phyloP scores from a whole-genome alignment of 1,140 invertebrate species.

The Nixonia krombeini region DNA sequence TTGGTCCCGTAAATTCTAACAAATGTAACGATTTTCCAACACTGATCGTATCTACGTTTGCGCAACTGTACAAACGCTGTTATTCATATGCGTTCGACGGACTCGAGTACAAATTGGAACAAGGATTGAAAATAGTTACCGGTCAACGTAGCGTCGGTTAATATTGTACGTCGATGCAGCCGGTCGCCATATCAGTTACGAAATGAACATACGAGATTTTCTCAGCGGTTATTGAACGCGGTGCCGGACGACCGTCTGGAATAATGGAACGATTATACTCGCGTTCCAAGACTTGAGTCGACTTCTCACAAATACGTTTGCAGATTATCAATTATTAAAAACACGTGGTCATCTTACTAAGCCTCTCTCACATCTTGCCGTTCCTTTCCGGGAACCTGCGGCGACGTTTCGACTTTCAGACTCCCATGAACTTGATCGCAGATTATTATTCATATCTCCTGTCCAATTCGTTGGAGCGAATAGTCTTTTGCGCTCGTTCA shows the following conservation, averaged over 20 bases:
- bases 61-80: too few relatives aligned
- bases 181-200: too few relatives aligned
- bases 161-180: too few relatives aligned
- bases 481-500: too few relatives aligned
- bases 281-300: conserved; percentile 51
- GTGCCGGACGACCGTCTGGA: conserved; percentile 30
- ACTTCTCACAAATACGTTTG: conserved; percentile 61
- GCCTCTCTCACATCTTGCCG: conserved; percentile 60
- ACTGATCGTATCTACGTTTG: too few relatives aligned
- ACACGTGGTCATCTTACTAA: conserved; percentile 56
- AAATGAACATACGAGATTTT: background rate
- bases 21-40: too few relatives aligned
- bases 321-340: conserved; percentile 72
- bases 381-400: conserved; percentile 59
- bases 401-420: conserved; percentile 42
- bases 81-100: too few relatives aligned
- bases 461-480: too few relatives aligned
- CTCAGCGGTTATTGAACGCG: conserved; percentile 8
- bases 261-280: conserved; percentile 66
- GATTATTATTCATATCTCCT: conserved; percentile 37
- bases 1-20: too few relatives aligned
- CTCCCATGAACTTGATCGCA: conserved; percentile 55
- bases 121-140: too few relatives aligned
- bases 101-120: too few relatives aligned
- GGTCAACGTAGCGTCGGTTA: too few relatives aligned